phyloP scores from a whole-genome alignment of 1,140 invertebrate genomes.

The Pogonomyrmex barbatus region DNA sequence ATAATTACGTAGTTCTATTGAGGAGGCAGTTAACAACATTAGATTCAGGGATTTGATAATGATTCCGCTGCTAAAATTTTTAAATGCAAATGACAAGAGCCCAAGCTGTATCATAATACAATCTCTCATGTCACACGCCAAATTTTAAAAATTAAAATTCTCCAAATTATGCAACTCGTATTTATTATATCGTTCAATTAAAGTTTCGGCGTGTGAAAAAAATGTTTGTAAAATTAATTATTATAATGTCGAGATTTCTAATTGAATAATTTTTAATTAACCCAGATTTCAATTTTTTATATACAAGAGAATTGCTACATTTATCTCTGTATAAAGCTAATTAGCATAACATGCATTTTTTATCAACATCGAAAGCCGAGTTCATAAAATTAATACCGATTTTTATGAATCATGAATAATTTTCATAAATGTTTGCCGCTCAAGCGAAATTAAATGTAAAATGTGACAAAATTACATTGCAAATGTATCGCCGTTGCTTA shows the following conservation, averaged over 20 bases:
- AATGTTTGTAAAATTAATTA: not conserved
- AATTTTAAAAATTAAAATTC: not conserved
- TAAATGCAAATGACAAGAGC: not conserved
- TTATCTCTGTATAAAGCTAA: too few species aligned
- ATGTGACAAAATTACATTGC: slow-evolving; percentile 14
- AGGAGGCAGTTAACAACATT: not conserved
- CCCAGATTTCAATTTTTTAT: not conserved
- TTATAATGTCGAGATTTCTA: not conserved
- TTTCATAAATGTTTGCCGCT: not conserved
- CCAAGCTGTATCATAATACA: not conserved
- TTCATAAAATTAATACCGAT: not conserved
- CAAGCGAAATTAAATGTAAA: not conserved
- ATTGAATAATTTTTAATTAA: not conserved
- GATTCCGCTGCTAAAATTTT: not conserved
- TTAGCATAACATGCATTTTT: not conserved
- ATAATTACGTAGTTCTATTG: not conserved
- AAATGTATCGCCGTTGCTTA: slow-evolving; percentile 3
- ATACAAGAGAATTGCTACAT: not conserved
- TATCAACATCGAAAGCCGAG: not conserved
- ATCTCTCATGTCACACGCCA: not conserved
- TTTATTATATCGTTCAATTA: not conserved
- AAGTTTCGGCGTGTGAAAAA: not conserved
- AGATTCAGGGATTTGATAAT: not conserved
- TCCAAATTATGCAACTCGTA: not conserved
- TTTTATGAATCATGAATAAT: slow-evolving; percentile 1